Conservation (phyloP, 2,888 invertebrate genomes). For the Nezara viridula region DNA sequence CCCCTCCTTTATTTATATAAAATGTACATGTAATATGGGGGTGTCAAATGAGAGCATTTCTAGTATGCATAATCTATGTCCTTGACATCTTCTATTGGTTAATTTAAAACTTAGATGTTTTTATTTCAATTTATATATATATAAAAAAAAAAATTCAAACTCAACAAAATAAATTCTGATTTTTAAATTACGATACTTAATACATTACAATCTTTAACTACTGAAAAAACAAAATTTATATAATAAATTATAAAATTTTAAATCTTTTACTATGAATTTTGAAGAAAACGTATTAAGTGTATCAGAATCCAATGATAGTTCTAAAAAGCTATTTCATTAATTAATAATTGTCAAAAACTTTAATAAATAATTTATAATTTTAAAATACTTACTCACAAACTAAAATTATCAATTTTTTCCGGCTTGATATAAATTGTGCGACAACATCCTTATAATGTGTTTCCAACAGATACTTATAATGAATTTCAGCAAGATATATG, state of each 20-base stretch:
- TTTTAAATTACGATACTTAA: background rate
- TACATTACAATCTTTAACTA: background rate
- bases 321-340: background rate
- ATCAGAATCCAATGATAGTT: background rate
- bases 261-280: background rate
- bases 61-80: constrained; percentile 67
- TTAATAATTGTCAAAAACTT: background rate
- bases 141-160: background rate
- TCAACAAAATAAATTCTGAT: background rate
- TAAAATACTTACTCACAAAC: background rate
- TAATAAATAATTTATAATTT: background rate
- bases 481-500: background rate
- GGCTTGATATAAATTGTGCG: background rate
- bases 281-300: background rate
- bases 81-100: constrained; percentile 66
- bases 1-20: constrained; percentile 68
- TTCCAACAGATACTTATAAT: background rate
- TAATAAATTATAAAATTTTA: background rate
- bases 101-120: constrained; percentile 66
- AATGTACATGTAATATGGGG: constrained; percentile 68
- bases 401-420: background rate
- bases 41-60: constrained; percentile 68
- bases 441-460: background rate
- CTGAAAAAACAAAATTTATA: background rate
- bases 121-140: background rate